These are phyloP conservation scores for Pristionchus arcanus DNA, from an alignment of 2,888 invertebrate species.

Conservation along the genomic window DNA sequence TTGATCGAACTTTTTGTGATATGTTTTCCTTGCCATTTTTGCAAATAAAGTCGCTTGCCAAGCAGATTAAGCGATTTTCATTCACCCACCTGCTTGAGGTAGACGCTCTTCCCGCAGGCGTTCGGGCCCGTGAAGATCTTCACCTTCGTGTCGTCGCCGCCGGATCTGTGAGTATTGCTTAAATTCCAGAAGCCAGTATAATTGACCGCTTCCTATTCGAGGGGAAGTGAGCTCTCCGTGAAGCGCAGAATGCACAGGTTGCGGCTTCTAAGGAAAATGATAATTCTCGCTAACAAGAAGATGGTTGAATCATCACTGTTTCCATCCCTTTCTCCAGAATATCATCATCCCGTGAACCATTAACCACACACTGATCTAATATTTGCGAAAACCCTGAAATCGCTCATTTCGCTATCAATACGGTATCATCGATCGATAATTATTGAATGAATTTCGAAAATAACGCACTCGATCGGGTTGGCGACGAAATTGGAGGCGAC, in stretches of 20 bases:
- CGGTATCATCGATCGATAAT: background rate
- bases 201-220: too few relatives aligned
- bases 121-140: constrained; percentile 93
- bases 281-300: too few relatives aligned
- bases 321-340: too few relatives aligned
- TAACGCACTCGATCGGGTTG: constrained; percentile 68
- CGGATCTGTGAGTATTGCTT: constrained; percentile 71
- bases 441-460: background rate
- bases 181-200: background rate
- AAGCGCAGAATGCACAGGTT: too few relatives aligned
- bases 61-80: background rate
- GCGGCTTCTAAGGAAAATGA: background rate
- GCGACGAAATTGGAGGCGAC: constrained; percentile 78
- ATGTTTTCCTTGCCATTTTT: too few relatives aligned
- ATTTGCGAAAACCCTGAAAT: too few relatives aligned
- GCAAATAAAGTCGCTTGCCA: background rate
- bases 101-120: constrained; percentile 93
- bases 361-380: too few relatives aligned
- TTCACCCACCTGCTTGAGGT: constrained; percentile 87
- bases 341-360: too few relatives aligned
- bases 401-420: too few relatives aligned
- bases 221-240: too few relatives aligned
- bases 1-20: too few relatives aligned
- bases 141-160: constrained; percentile 82
- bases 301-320: too few relatives aligned